Conservation (phyloP, 2,888 invertebrate genomes). For the Tenthredo livida region DNA sequence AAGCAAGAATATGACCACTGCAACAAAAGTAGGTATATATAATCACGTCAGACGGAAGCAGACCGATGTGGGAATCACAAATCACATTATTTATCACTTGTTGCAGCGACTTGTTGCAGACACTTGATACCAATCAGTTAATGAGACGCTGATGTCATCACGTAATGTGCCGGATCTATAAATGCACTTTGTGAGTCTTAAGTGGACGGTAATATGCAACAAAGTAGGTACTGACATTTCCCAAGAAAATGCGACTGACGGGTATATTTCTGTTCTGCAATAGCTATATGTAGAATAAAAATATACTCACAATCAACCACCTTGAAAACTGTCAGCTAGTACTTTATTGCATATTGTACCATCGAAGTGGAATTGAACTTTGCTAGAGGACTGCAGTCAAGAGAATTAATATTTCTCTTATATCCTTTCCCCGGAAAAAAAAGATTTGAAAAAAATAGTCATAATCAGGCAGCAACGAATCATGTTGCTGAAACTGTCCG, state of each 20-base stretch:
- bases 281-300: neutral
- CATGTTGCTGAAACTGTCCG: neutral
- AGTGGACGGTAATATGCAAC: neutral
- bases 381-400: neutral
- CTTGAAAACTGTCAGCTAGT: neutral
- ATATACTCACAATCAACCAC: neutral
- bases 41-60: neutral
- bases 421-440: neutral
- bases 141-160: neutral
- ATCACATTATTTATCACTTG: neutral
- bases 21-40: neutral
- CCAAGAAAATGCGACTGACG: neutral
- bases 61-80: neutral
- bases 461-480: neutral
- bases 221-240: neutral
- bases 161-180: neutral
- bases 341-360: neutral
- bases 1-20: neutral
- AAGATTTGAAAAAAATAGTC: neutral
- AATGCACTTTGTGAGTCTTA: neutral
- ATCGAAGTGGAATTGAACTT: neutral
- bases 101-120: neutral
- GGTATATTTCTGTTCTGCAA: neutral
- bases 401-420: neutral
- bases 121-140: neutral